A percentile compares a stretch with the other conserved stretches of the same genome.
phyloP scores from a whole-genome alignment of 2,888 invertebrate genomes.

The Papilio demoleus region DNA sequence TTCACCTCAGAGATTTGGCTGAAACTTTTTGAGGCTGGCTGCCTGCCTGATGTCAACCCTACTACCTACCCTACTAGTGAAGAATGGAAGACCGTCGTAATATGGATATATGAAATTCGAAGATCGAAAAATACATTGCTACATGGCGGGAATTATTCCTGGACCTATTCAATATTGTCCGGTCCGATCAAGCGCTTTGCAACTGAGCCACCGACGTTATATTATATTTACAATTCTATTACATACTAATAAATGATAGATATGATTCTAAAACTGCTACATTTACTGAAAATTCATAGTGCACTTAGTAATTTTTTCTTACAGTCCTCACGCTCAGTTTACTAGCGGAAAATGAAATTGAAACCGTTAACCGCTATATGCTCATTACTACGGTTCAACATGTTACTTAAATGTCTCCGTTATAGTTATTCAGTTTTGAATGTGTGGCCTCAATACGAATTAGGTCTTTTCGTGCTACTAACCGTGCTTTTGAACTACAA shows the following conservation, averaged over 20 bases:
- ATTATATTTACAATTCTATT: too few species aligned
- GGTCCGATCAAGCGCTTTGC: too few species aligned
- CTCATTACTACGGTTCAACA: constrained; percentile 48
- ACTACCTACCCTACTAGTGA: too few species aligned
- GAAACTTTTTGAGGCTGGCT: too few species aligned
- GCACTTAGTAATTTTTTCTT: constrained; percentile 54
- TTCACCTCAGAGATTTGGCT: too few species aligned
- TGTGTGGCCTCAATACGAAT: constrained; percentile 14
- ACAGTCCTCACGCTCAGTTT: constrained; percentile 51
- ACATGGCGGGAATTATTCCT: too few species aligned
- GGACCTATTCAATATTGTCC: too few species aligned
- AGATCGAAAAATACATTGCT: too few species aligned
- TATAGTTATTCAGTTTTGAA: constrained; percentile 40
- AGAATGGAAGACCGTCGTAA: too few species aligned
- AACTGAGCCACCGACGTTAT: too few species aligned
- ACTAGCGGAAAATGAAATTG: constrained; percentile 61
- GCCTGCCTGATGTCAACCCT: too few species aligned
- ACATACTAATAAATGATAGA: background rate
- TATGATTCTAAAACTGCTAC: background rate
- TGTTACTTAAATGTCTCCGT: constrained; percentile 45
- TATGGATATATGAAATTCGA: too few species aligned
- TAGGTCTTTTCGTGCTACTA: background rate
- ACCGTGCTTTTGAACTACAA: background rate
- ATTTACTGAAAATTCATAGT: background rate
- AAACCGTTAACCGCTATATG: constrained; percentile 57